Conservation (phyloP, 2,888 invertebrate species). For the Drosophila stalkeri region DNA sequence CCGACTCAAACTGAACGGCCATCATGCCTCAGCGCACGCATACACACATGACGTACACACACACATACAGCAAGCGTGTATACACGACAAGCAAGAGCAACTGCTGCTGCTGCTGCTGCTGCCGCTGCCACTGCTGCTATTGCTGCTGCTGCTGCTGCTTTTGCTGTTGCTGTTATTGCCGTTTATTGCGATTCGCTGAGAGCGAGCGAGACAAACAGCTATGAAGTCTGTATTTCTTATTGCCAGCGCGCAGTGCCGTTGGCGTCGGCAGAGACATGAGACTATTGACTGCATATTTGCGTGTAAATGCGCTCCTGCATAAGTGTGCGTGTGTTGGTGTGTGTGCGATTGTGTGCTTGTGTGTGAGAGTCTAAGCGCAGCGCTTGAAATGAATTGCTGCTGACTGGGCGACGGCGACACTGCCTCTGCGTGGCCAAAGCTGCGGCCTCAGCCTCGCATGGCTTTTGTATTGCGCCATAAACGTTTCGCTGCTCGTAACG, state of each 20-base stretch:
- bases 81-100: conserved; percentile 27
- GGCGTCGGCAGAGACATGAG: conserved; percentile 54
- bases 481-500: conserved; percentile 86
- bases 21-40: conserved; percentile 61
- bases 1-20: conserved; percentile 62
- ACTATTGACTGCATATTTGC: conserved; percentile 60
- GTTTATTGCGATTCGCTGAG: conserved; percentile 47
- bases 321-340: conserved; percentile 14
- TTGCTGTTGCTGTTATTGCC: conserved; percentile 37
- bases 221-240: conserved; percentile 72
- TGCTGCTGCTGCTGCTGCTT: conserved; percentile 11
- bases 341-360: conserved; percentile 8
- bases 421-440: conserved; percentile 74
- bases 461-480: conserved; percentile 86
- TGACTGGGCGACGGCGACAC: conserved; percentile 66
- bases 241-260: conserved; percentile 58
- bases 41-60: conserved; percentile 11
- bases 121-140: conserved; percentile 14
- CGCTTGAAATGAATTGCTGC: conserved; percentile 80
- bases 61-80: conserved; percentile 7
- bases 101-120: conserved; percentile 16
- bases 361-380: conserved; percentile 58
- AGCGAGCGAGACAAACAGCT: conserved; percentile 65
- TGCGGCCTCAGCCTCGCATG: conserved; percentile 81
- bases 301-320: conserved; percentile 28